These are phyloP conservation scores for Florisuga fusca DNA, from an alignment of 2,797 vertebrate genomes.

Conservation along the genomic window DNA sequence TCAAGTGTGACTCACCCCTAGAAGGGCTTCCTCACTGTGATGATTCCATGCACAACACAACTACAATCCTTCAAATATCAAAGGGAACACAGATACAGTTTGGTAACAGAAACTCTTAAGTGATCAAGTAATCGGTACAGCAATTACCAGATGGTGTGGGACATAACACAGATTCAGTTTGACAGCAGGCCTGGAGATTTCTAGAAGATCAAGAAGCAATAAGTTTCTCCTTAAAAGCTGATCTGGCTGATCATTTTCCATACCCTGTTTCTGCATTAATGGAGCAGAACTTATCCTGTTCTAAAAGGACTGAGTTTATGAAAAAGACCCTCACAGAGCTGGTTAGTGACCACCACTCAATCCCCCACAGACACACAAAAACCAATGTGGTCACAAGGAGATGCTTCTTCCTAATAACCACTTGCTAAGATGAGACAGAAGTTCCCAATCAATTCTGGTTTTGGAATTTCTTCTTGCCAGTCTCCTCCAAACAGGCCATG, in stretches of 20 bases:
- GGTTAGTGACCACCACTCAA: background rate
- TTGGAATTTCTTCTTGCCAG: background rate
- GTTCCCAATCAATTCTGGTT: background rate
- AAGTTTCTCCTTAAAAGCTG: constrained; percentile 11
- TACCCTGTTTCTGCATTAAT: background rate
- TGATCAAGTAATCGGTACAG: background rate
- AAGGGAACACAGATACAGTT: background rate
- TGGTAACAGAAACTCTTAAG: background rate
- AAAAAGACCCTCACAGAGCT: background rate
- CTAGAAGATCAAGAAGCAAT: background rate
- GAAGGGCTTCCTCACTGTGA: background rate
- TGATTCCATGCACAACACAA: background rate
- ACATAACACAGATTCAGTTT: background rate
- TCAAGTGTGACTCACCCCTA: background rate
- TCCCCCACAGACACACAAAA: background rate
- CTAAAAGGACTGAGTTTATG: background rate
- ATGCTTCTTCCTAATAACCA: background rate
- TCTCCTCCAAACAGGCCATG: background rate
- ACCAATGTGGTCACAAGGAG: background rate
- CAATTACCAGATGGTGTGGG: background rate
- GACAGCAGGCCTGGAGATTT: background rate
- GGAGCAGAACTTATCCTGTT: background rate
- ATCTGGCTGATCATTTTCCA: background rate
- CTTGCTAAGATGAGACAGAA: background rate
- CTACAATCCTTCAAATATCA: background rate